Conservation (phyloP, 2,113 vertebrate species). For the Parotia lawesii region DNA sequence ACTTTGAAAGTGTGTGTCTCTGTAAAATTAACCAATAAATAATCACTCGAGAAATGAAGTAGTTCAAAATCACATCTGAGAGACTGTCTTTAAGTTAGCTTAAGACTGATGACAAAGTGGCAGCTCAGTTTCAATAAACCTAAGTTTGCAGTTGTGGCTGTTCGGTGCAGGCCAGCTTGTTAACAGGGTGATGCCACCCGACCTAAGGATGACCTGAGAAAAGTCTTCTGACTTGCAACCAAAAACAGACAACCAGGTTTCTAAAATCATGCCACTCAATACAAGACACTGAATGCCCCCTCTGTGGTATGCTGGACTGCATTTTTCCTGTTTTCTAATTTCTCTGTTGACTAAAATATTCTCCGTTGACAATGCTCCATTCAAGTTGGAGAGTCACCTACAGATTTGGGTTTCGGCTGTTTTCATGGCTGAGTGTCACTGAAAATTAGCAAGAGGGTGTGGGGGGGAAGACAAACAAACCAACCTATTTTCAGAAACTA, state of each 20-base stretch:
- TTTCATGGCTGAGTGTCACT: background rate
- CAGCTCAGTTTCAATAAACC: background rate
- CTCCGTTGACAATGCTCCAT: background rate
- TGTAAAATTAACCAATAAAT: background rate
- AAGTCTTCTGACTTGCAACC: background rate
- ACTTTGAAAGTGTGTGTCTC: background rate
- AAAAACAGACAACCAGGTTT: background rate
- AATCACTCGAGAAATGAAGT: background rate
- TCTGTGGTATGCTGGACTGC: background rate
- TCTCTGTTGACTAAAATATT: background rate
- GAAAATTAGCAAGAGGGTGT: background rate
- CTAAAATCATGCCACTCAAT: background rate
- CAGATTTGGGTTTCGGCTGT: background rate
- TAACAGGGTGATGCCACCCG: background rate
- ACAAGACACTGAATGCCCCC: background rate
- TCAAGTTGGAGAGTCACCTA: background rate
- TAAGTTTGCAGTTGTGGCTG: background rate
- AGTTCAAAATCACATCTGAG: background rate
- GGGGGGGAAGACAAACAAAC: background rate
- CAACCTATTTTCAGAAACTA: background rate
- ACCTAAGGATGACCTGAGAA: background rate
- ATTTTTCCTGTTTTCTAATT: conserved; percentile 19
- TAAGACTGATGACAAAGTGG: background rate
- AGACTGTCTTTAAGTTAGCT: background rate
- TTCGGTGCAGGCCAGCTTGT: background rate